Base-by-base conservation (phyloP, 2,113 vertebrate species). In the Oxyura jamaicensis region DNA sequence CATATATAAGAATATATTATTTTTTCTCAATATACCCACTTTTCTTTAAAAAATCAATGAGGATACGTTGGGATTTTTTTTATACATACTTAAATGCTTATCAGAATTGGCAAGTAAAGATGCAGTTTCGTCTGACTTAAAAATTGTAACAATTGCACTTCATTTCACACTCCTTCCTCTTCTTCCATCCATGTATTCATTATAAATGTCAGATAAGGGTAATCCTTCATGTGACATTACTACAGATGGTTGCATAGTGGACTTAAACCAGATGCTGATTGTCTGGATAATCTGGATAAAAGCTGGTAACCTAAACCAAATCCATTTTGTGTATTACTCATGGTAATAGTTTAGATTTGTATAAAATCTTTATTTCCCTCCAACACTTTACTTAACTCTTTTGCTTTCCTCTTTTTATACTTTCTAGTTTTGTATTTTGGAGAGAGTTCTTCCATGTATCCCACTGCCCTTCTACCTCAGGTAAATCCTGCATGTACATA, bases 231-330 rank as follows among this genome's bases (percentile, higher is more conserved):
- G 56, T 96, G 92, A 83, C 95, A 96, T 95, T 97, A 96, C 79
- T 93, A 65, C 92, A 97, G 94, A 95, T 94, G 89, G 91, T 90
- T 96, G 59, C 83, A 96, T 20, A 75, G 93, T 67, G 69, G 92
- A 87, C 89, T 97, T 97, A 92, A 91, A 95, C 74, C 79, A 96
- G 90, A 95, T 96, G 86, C 80, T 94, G 84, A 90, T 91, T 91
- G 92, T 97, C 94, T 87, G 92, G 95, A 95, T 97, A 97, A 97
- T 97, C 97, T 96, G 96, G 83, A 95, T 95, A 88, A 96, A 97
- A 96, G 81, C 92, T 93, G 66, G 91, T 97, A 96, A 96, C 84
- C 58, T 84, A 95, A 96, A 96, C 59, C 48, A 96, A 96, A 97
- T 96, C 95, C 91, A 91, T 96, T 95, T 97, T 96, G 41, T 81